Base-by-base conservation (phyloP, 2,113 vertebrate genomes). In the Xenus cinereus region DNA sequence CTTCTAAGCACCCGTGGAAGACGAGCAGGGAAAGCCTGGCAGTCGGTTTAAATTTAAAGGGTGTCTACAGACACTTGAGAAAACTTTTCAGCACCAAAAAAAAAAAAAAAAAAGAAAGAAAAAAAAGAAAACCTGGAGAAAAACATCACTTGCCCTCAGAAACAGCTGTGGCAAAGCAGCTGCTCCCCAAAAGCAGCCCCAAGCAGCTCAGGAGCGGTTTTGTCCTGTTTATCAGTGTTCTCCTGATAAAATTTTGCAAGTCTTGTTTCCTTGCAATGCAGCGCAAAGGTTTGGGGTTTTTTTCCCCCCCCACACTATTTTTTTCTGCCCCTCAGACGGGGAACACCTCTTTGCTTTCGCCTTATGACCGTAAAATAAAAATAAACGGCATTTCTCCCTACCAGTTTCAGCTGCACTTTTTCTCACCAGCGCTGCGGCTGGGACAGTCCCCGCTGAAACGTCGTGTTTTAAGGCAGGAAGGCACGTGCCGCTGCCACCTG, bases 361-460 rank as follows among this genome's bases (percentile, higher is more conserved):
- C 26, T 80, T 17, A 30, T 24, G 57, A 50, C 24, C 51, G 21
- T 43, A 33, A 50, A 71, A 48, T 20, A 69, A 84, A 82, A 85
- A 53, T 14, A 69, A 68, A 32, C 43, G 21, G 11, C 37, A 7
- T 51, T 84, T 71, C 48, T 91, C 14, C 27, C 48, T 20, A 1
- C 8, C 48, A 24, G 32, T 5, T 48, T 53, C 82, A 88, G 94
- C 27, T 51, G 57, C 7, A 2, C 33, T 66, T 71, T 12, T 0
- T 10, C 26, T 84, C 1, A 0, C 10, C 12, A 8, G 66, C 24
- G 30, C 2, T 84, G 78, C 0, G 15, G 84, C 0, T 79, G 56
- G 89, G 77, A 24, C 69, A 79, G 77, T 37, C 89, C 82, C 90
- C 71, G 51, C 63, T 48, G 60, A 84, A 43, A 19, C 1, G 18